Percentiles rank a stretch among this genome's conserved stretches.
phyloP scores from a whole-genome alignment of 2,888 invertebrate genomes.

The Neoaliturus tenellus region DNA sequence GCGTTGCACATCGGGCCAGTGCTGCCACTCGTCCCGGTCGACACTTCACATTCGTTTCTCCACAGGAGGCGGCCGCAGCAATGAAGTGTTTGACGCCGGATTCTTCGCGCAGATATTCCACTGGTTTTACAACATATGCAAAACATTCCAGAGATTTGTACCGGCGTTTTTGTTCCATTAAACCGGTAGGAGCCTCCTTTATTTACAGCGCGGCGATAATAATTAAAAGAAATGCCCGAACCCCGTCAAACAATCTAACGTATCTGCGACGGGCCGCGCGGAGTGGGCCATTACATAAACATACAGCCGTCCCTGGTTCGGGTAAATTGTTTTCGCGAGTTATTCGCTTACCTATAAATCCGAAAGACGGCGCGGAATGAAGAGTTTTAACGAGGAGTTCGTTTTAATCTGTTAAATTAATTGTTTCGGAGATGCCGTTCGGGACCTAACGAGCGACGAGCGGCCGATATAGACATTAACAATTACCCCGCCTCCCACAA shows the following conservation, averaged over 20 bases:
- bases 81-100: slow-evolving; percentile 27
- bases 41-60: neutral
- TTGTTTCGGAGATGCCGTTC: slow-evolving; percentile 40
- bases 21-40: neutral
- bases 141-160: slow-evolving; percentile 31
- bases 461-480: slow-evolving; percentile 46
- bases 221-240: slow-evolving; percentile 35
- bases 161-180: slow-evolving; percentile 12
- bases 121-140: slow-evolving; percentile 32
- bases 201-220: slow-evolving; percentile 28
- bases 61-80: neutral
- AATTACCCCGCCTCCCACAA: slow-evolving; percentile 40
- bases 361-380: slow-evolving; percentile 1
- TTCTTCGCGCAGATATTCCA: neutral
- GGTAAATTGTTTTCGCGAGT: slow-evolving; percentile 37
- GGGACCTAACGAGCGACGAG: slow-evolving; percentile 40
- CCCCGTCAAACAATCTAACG: neutral
- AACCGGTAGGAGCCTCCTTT: slow-evolving; percentile 22
- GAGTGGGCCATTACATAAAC: slow-evolving; percentile 6
- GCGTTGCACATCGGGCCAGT: no score
- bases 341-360: slow-evolving; percentile 33
- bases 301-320: neutral
- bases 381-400: slow-evolving; percentile 36
- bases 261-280: neutral
- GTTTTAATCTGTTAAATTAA: slow-evolving; percentile 49